Conservation (phyloP, 2,888 invertebrate genomes). For the Empis stercorea region DNA sequence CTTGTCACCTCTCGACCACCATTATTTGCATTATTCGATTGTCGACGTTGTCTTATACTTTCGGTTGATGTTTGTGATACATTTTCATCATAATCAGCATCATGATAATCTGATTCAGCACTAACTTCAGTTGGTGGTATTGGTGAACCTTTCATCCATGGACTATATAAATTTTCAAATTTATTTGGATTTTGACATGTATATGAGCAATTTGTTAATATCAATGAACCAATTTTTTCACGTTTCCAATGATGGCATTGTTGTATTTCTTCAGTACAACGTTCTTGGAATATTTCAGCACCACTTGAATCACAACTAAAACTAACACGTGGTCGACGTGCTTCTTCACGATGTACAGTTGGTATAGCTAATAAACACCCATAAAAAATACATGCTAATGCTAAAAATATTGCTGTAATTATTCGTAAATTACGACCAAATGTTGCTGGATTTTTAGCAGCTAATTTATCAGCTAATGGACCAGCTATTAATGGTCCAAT, state of each 20-base stretch:
- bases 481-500: slow-evolving; percentile 66
- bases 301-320: slow-evolving; percentile 60
- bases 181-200: slow-evolving; percentile 45
- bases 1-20: slow-evolving; percentile 22
- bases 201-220: slow-evolving; percentile 56
- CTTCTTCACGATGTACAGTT: slow-evolving; percentile 46
- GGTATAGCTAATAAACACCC: slow-evolving; percentile 54
- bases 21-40: slow-evolving; percentile 8
- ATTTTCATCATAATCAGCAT: slow-evolving; percentile 31
- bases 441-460: slow-evolving; percentile 29
- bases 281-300: slow-evolving; percentile 59
- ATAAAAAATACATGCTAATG: slow-evolving; percentile 57
- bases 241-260: slow-evolving; percentile 55
- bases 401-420: slow-evolving; percentile 52
- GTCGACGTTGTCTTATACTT: slow-evolving; percentile 18
- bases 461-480: slow-evolving; percentile 54
- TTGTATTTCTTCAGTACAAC: slow-evolving; percentile 48
- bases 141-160: slow-evolving; percentile 28
- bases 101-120: slow-evolving; percentile 26
- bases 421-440: slow-evolving; percentile 53
- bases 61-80: slow-evolving; percentile 30
- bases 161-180: slow-evolving; percentile 31
- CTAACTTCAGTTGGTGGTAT: slow-evolving; percentile 27
- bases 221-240: slow-evolving; percentile 48
- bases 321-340: slow-evolving; percentile 44